Conservation (phyloP, 2,888 invertebrate genomes). For the Standfussiana lucernea region DNA sequence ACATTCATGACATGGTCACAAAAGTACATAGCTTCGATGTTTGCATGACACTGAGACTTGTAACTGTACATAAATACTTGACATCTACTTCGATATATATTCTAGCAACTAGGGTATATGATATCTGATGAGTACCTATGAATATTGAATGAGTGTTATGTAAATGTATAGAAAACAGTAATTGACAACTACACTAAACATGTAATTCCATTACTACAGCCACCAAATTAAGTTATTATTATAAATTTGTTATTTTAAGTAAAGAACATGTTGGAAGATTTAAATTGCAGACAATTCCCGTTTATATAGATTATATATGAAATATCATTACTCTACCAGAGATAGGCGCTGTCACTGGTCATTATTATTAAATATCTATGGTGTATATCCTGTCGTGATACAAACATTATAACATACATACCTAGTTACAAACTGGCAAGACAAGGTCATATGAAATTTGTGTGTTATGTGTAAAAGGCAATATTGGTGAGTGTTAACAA, state of each 20-base stretch:
- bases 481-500: conserved; percentile 66
- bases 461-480: conserved; percentile 70
- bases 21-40: conserved; percentile 25
- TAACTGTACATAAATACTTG: conserved; percentile 51
- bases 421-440: conserved; percentile 73
- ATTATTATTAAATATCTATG: conserved; percentile 50
- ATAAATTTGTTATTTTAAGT: conserved; percentile 44
- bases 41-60: conserved; percentile 60
- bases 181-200: conserved; percentile 75
- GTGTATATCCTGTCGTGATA: conserved; percentile 46
- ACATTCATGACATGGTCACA: conserved; percentile 8
- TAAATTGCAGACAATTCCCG: conserved; percentile 56
- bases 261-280: conserved; percentile 58
- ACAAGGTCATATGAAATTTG: conserved; percentile 66
- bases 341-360: conserved; percentile 50
- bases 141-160: conserved; percentile 69
- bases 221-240: conserved; percentile 63
- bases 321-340: conserved; percentile 46
- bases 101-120: conserved; percentile 73
- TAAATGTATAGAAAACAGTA: conserved; percentile 73
- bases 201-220: conserved; percentile 72
- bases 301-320: conserved; percentile 62
- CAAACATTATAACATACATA: conserved; percentile 49
- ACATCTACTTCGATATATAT: conserved; percentile 63
- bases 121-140: conserved; percentile 63